Percentiles rank a stretch among this genome's conserved stretches.
These are phyloP conservation scores for Strix occidentalis DNA, from an alignment of 2,797 vertebrate genomes.

Conservation along the genomic window DNA sequence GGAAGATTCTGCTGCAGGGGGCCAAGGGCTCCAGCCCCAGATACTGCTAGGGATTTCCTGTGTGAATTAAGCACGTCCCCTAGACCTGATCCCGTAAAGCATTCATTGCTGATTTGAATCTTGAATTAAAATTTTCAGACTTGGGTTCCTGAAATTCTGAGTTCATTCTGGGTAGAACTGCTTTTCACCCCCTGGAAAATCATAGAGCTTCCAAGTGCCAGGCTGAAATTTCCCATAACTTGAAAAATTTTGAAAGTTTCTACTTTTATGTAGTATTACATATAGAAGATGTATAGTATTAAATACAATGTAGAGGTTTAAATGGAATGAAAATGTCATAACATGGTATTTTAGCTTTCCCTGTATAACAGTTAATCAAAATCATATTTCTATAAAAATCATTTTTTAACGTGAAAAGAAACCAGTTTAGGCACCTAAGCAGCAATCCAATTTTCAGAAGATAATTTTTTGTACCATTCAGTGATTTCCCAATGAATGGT, in stretches of 20 bases:
- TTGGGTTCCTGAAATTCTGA: background rate
- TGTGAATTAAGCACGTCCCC: background rate
- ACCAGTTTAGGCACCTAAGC: constrained; percentile 16
- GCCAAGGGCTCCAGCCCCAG: background rate
- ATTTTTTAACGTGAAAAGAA: constrained; percentile 10
- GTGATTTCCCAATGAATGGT: constrained; percentile 12
- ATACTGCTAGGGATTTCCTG: background rate
- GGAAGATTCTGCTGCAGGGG: background rate
- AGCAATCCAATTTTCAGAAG: constrained; percentile 27
- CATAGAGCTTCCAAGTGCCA: background rate
- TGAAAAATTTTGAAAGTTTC: background rate
- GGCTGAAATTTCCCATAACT: background rate
- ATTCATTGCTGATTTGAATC: background rate
- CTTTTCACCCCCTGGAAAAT: background rate
- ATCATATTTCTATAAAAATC: constrained; percentile 20
- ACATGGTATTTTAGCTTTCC: constrained; percentile 25
- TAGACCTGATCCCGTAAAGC: background rate
- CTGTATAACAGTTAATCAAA: constrained; percentile 28
- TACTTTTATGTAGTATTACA: background rate
- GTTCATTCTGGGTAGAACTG: background rate
- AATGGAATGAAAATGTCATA: background rate
- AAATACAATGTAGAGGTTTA: constrained; percentile 23
- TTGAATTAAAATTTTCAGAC: background rate
- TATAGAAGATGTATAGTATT: background rate
- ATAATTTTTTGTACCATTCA: constrained; percentile 15